A percentile compares a stretch with the other conserved stretches of the same genome.
Conservation (phyloP, 2,888 invertebrate genomes). For the Terebella lapidaria region DNA sequence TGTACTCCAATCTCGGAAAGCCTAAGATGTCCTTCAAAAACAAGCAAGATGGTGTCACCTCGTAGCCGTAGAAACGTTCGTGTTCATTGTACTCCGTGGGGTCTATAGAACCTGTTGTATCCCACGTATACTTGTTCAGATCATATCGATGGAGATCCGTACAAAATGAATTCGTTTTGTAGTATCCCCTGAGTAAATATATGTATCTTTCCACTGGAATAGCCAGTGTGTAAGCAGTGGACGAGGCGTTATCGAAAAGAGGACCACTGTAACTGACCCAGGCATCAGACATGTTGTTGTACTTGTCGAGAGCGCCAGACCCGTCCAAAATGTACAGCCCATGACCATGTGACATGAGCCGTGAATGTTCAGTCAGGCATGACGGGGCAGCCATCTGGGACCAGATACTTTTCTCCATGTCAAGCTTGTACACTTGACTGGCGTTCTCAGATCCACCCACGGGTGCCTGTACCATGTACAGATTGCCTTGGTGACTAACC, state of each 20-base stretch:
- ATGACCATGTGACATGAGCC: conserved; percentile 10
- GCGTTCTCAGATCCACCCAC: conserved; percentile 8
- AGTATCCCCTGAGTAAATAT: conserved; percentile 8
- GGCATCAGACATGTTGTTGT: background rate
- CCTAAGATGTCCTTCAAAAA: conserved; percentile 11
- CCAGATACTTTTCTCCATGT: background rate
- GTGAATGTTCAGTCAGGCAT: conserved; percentile 2
- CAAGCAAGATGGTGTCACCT: background rate
- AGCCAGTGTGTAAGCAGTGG: conserved; percentile 14
- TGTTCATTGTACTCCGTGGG: conserved; percentile 4
- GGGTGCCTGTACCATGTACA: conserved; percentile 10
- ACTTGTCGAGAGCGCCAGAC: conserved; percentile 9
- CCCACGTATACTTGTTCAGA: conserved; percentile 1
- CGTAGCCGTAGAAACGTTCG: conserved; percentile 14
- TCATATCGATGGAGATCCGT: conserved; percentile 6
- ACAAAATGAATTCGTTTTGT: conserved; percentile 5
- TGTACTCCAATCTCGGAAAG: conserved; percentile 1
- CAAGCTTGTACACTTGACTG: conserved; percentile 8
- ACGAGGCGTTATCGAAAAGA: conserved; percentile 5
- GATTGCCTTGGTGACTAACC: background rate
- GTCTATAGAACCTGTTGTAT: conserved; percentile 1
- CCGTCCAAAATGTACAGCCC: conserved; percentile 12
- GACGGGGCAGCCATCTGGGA: background rate
- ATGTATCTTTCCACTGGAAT: conserved; percentile 12
- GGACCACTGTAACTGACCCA: conserved; percentile 3